Conservation (phyloP, 2,888 invertebrate species). For the Drosophila acutilabella region DNA sequence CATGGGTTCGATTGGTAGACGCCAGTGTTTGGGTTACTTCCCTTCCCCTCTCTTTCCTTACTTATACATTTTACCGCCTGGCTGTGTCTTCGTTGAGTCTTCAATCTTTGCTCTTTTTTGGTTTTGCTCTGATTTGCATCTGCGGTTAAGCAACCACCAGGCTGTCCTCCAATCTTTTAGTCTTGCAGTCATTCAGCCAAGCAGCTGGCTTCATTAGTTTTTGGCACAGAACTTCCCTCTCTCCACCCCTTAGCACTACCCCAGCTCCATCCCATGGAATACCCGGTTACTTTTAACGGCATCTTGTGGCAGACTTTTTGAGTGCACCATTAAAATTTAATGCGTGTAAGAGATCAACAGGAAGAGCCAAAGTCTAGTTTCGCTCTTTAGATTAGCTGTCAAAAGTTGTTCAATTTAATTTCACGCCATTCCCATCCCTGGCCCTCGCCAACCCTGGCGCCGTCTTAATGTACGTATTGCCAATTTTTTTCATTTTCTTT, state of each 20-base stretch:
- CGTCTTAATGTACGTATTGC: conserved; percentile 74
- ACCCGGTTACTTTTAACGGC: conserved; percentile 46
- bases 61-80: not conserved
- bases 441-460: conserved; percentile 20
- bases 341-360: conserved; percentile 76
- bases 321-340: conserved; percentile 82
- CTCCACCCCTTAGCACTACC: not conserved
- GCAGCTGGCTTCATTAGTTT: conserved; percentile 74
- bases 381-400: conserved; percentile 73
- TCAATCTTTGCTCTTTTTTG: conserved; percentile 80
- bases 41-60: no score
- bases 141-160: conserved; percentile 82
- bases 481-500: conserved; percentile 62
- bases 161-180: conserved; percentile 32
- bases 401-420: conserved; percentile 81
- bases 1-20: conserved; percentile 79
- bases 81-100: conserved; percentile 23
- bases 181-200: conserved; percentile 13
- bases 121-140: conserved; percentile 82
- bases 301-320: conserved; percentile 74
- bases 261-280: no score
- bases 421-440: conserved; percentile 52
- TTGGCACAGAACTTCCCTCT: conserved; percentile 15
- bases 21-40: conserved; percentile 1
- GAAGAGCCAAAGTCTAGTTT: conserved; percentile 45